A percentile compares a stretch with the other conserved stretches of the same genome.
Conservation (phyloP, 2,888 invertebrate genomes). For the Choristoneura rosaceana region DNA sequence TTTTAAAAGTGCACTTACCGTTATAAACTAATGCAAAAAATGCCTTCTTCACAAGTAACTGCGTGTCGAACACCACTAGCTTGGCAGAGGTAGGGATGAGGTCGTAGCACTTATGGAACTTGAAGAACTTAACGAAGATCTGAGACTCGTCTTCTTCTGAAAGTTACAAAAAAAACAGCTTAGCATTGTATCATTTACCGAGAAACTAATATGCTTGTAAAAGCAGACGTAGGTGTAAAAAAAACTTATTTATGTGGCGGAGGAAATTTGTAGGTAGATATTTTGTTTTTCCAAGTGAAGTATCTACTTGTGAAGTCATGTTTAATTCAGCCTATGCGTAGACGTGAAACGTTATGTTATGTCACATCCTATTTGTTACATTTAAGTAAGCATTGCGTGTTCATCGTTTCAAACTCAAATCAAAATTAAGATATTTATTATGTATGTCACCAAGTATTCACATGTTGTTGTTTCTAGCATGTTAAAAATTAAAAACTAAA, state of each 20-base stretch:
- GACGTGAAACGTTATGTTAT: background rate
- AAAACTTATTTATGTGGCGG: background rate
- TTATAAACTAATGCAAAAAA: constrained; percentile 99
- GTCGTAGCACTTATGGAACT: constrained; percentile 99
- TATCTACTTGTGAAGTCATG: background rate
- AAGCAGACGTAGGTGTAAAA: background rate
- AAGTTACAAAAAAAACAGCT: constrained; percentile 53
- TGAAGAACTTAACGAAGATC: constrained; percentile 99
- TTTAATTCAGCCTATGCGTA: background rate
- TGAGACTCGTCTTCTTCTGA: constrained; percentile 98
- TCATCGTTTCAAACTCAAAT: background rate
- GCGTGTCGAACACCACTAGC: constrained; percentile 99
- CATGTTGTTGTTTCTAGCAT: too few relatives aligned
- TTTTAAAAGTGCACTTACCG: constrained; percentile 84
- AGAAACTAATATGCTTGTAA: background rate
- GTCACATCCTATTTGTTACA: background rate
- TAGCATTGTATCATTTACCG: background rate
- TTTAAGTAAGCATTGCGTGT: background rate
- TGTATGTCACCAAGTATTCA: too few relatives aligned
- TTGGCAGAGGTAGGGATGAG: constrained; percentile 99
- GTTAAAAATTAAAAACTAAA: too few relatives aligned
- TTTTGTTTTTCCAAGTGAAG: background rate
- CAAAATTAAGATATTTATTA: too few relatives aligned
- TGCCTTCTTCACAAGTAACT: constrained; percentile 98
- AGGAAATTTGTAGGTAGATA: background rate